Evolutionary conservation across 1,140 invertebrate genomes (phyloP), one percentile per base, ranked within the genome.

Genomic region (Portunus trituberculatus): DNA sequence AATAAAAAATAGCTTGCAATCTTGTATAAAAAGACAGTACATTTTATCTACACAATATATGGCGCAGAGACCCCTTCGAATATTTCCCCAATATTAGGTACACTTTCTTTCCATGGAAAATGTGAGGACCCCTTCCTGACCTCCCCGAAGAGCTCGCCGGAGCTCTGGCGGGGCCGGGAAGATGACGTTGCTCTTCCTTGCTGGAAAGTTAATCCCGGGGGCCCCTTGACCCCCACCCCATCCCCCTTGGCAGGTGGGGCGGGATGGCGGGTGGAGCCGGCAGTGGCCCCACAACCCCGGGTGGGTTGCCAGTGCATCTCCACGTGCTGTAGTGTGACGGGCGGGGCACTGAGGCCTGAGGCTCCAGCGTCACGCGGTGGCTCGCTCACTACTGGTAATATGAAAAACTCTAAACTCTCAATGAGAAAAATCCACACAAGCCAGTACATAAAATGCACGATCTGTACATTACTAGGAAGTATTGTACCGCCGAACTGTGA

Each of bases 31-130:
- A 95, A 95, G 95, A 95, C 95, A 93, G 83, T 95, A 95, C 95
- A 95, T 93, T 93, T 95, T 95, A 95, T 95, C 95, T 95, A 95
- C 95, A 95, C 95, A 95, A 95, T 95, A 95, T 95, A 91, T 95
- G 95, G 95, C 95, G 95, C 95, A 95, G 95, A 95, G 95, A 95
- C 95, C 95, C 95, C 94, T 92, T 92, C 84, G 91, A 90, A 93
- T 95, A 95, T 95, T 93, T 93, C 95, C 95, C 86, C 95, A 95
- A 95, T 95, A 95, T 95, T 95, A 95, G 95, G 95, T 95, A 95
- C 95, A 95, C 95, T 95, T 95, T 93, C 92, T 95, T 95, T 93
- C 95, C 92, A 93, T 93, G 95, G 95, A 88, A 95, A 95, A 95
- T 95, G 95, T 91, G 92, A 95, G 95, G 95, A 95, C 92, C 88